Conservation (phyloP, 1,140 invertebrate species). For the Maniola jurtina region DNA sequence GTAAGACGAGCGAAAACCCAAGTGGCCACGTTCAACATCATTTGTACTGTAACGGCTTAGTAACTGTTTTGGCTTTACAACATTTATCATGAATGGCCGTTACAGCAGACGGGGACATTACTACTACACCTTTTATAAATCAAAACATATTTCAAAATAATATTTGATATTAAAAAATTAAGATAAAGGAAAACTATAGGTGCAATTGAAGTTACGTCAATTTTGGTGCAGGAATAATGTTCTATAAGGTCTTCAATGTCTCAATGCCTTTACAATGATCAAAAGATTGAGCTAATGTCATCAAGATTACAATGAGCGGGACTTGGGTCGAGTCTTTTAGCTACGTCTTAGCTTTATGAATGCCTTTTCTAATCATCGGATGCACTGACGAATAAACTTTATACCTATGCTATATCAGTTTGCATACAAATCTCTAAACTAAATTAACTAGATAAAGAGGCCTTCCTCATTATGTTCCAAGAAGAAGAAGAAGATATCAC, state of each 20-base stretch:
- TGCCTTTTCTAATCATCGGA: slow-evolving; percentile 74
- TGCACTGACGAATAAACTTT: slow-evolving; percentile 24
- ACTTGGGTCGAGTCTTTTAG: slow-evolving; percentile 64
- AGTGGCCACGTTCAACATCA: slow-evolving; percentile 47
- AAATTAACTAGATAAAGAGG: too few species aligned
- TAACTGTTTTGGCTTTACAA: slow-evolving; percentile 42
- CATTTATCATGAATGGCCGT: slow-evolving; percentile 13
- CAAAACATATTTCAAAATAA: not conserved
- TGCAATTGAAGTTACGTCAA: slow-evolving; percentile 1
- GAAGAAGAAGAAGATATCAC: too few species aligned
- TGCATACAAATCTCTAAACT: too few species aligned
- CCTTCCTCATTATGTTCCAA: too few species aligned
- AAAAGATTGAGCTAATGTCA: slow-evolving; percentile 56
- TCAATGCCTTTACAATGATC: slow-evolving; percentile 74
- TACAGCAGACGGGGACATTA: slow-evolving; percentile 50
- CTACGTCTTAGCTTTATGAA: slow-evolving; percentile 55
- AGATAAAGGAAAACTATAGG: slow-evolving; percentile 15
- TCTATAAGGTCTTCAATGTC: slow-evolving; percentile 45
- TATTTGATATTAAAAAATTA: too few species aligned
- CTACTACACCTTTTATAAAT: slow-evolving; percentile 40
- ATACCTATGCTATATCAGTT: too few species aligned
- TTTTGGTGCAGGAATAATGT: slow-evolving; percentile 46
- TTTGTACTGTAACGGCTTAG: slow-evolving; percentile 37
- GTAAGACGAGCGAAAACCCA: slow-evolving; percentile 53
- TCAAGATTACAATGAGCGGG: slow-evolving; percentile 76